phyloP scores from a whole-genome alignment of 2,888 invertebrate genomes.

The Chorisops tibialis region DNA sequence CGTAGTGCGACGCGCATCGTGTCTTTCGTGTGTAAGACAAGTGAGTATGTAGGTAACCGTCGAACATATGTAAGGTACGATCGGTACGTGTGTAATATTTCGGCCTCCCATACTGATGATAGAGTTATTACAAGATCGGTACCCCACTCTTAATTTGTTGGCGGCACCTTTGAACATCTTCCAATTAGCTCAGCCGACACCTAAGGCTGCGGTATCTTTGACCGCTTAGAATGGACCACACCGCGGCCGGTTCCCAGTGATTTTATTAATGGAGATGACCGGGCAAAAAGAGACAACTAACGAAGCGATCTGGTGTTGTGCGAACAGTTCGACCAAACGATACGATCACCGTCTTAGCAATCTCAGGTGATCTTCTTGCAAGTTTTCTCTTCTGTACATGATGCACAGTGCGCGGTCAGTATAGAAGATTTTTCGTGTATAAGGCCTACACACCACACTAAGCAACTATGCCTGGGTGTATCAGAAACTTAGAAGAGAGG shows the following conservation, averaged over 20 bases:
- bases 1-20: not conserved
- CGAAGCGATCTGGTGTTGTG: not conserved
- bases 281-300: conserved; percentile 28
- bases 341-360: not conserved
- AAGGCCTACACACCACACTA: not conserved
- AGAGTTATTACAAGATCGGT: conserved; percentile 50
- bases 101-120: conserved; percentile 52
- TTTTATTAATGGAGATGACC: conserved; percentile 35
- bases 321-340: not conserved
- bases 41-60: not conserved
- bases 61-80: conserved; percentile 13
- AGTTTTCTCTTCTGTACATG: not conserved
- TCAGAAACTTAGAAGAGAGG: not conserved
- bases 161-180: conserved; percentile 42
- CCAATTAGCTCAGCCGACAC: conserved; percentile 44
- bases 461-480: not conserved
- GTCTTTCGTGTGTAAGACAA: conserved; percentile 13
- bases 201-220: conserved; percentile 42
- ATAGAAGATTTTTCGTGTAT: not conserved
- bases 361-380: not conserved
- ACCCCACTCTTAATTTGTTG: conserved; percentile 42
- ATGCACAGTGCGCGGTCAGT: not conserved
- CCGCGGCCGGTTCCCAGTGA: conserved; percentile 28
- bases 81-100: conserved; percentile 26
- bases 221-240: conserved; percentile 36